Percentiles rank a stretch among this genome's conserved stretches.
Evolutionary conservation across 1,140 invertebrate species (phyloP).

Genomic region (Neodiprion virginianus): DNA sequence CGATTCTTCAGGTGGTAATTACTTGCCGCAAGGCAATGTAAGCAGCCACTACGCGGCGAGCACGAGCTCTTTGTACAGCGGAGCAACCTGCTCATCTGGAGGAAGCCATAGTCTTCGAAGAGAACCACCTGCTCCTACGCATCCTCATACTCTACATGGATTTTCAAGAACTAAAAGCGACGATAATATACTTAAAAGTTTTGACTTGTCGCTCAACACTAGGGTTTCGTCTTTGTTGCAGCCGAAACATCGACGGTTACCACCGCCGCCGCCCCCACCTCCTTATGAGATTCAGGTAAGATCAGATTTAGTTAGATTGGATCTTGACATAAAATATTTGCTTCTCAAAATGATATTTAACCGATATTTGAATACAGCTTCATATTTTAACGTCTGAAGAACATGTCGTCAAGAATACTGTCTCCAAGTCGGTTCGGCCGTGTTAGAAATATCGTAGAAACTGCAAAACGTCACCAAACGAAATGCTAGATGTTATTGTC

Average conservation of each 20-base stretch:
- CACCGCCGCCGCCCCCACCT: conserved; percentile 76
- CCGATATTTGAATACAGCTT: no score
- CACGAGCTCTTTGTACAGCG: conserved; percentile 61
- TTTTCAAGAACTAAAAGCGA: conserved; percentile 77
- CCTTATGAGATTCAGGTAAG: conserved; percentile 67
- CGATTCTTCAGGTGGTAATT: conserved; percentile 42
- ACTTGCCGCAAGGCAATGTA: conserved; percentile 44
- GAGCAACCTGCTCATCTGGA: conserved; percentile 57
- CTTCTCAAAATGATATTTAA: no score
- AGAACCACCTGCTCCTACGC: conserved; percentile 61
- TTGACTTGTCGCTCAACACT: conserved; percentile 55
- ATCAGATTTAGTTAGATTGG: not conserved
- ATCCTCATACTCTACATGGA: conserved; percentile 55
- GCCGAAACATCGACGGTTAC: conserved; percentile 69
- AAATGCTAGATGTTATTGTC: no score
- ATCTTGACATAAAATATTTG: no score
- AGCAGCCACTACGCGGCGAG: conserved; percentile 56
- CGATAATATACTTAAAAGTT: conserved; percentile 77
- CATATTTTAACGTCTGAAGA: no score
- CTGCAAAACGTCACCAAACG: no score
- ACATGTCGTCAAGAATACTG: no score
- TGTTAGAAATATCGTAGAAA: no score
- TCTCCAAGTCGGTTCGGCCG: no score
- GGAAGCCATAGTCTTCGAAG: conserved; percentile 61
- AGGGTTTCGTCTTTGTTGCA: conserved; percentile 58